Base-by-base conservation (phyloP, 2,888 invertebrate species). In the Ormia ochracea region DNA sequence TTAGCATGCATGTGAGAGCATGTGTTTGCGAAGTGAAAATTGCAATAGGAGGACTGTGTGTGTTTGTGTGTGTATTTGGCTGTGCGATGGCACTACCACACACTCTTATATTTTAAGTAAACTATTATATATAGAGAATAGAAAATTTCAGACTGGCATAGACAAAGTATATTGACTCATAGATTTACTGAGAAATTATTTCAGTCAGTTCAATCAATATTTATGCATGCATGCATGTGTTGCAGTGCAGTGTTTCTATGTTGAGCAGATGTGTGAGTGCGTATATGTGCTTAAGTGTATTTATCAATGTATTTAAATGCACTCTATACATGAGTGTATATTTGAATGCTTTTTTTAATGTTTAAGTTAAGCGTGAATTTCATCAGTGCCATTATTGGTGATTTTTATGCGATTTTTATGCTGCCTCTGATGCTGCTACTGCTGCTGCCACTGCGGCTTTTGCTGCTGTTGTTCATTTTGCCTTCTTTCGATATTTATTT, bases 131-230 rank as follows among this genome's bases (percentile, higher is more conserved):
- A 63, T 50, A 38, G 48, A 76, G 59, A 69, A 61, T 72, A 72
- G 61, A 72, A 38, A 54, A 76, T 69, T 52, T 54, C 48, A 56
- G 63, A 38, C 52, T 50, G 78, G 50, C 66, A 56, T 70, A 79
- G 78, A 70, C 80, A 80, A 72, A 76, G 80, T 76, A 73, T 80
- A 80, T 80, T 76, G 76, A 80, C 80, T 80, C 80, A 76, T 80
- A 80, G 76, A 80, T 76, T 80, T 76, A 80, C 80, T 68, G 52
- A 63, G 80, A 76, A 80, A 80, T 76, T 80, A 76, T 80, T 76
- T 72, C 54, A 76, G 72, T 72, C 69, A 76, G 78, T 78, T 65
- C 73, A 76, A 79, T 79, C 73, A 77, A 70, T 78, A 61, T n/a
- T n/a, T n/a, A n/a, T n/a, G n/a, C n/a, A n/a, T n/a, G n/a, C n/a